phyloP scores from a whole-genome alignment of 2,113 vertebrate species.

The Rhegmatorhina hoffmannsi region DNA sequence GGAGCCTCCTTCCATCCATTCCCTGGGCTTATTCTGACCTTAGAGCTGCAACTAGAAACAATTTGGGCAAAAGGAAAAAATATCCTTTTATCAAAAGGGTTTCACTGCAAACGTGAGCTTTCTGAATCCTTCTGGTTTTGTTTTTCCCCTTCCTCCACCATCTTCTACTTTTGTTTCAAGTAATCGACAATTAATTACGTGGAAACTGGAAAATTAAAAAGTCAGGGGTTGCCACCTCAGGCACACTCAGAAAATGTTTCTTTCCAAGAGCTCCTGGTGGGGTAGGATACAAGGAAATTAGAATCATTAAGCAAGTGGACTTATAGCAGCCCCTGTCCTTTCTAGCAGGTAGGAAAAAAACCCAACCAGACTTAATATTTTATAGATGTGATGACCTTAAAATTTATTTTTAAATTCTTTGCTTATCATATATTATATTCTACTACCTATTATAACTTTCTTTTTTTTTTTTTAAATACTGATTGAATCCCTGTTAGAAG shows the following conservation, averaged over 20 bases:
- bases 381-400: neutral
- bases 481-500: neutral
- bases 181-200: conserved; percentile 54
- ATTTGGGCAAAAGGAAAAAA: conserved; percentile 72
- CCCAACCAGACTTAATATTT: neutral
- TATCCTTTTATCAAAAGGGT: neutral
- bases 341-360: neutral
- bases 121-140: neutral
- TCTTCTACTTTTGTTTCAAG: conserved; percentile 22
- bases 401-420: neutral
- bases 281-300: neutral
- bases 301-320: neutral
- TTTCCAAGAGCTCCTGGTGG: conserved; percentile 16
- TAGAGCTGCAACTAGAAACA: conserved; percentile 76
- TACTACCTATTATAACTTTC: neutral
- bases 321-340: neutral
- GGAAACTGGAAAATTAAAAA: conserved; percentile 57
- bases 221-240: conserved; percentile 39
- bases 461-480: neutral
- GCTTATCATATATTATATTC: neutral
- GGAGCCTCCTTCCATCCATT: conserved; percentile 80
- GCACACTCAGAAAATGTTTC: neutral
- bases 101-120: neutral
- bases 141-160: conserved; percentile 14
- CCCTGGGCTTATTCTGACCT: conserved; percentile 81